These are phyloP conservation scores for Malachius bipustulatus DNA, from an alignment of 2,888 invertebrate species.

Conservation along the genomic window DNA sequence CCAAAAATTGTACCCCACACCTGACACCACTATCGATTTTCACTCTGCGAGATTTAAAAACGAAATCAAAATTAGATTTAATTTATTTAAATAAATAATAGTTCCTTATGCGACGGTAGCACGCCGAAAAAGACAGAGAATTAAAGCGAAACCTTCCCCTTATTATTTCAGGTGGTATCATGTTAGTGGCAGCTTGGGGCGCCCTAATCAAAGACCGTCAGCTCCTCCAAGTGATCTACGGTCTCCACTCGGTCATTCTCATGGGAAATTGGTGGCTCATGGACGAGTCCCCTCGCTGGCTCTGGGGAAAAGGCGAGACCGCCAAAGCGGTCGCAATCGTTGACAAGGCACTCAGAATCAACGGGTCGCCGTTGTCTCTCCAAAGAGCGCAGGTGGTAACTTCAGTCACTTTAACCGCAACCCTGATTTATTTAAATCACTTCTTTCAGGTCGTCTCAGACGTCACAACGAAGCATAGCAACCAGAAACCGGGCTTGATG, in stretches of 20 bases:
- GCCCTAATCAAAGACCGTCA: conserved; percentile 60
- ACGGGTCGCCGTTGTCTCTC: conserved; percentile 49
- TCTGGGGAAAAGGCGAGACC: conserved; percentile 70
- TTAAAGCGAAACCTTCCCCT: too few species aligned
- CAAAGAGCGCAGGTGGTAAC: too few species aligned
- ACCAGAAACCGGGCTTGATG: conserved; percentile 43
- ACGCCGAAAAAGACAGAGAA: too few species aligned
- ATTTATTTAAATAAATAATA: too few species aligned
- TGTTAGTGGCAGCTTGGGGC: conserved; percentile 76
- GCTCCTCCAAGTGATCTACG: conserved; percentile 66
- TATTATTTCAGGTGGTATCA: conserved; percentile 66
- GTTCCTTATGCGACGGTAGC: too few species aligned
- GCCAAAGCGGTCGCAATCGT: conserved; percentile 64
- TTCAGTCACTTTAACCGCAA: too few species aligned
- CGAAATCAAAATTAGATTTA: too few species aligned
- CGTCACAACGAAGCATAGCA: conserved; percentile 44
- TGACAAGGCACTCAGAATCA: conserved; percentile 61
- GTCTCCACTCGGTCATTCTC: conserved; percentile 59
- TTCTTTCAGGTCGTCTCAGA: too few species aligned
- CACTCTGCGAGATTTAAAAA: too few species aligned
- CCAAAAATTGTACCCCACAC: too few species aligned
- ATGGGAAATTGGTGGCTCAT: conserved; percentile 78
- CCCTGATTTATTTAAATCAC: too few species aligned
- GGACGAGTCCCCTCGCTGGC: conserved; percentile 82
- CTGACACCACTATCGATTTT: too few species aligned